Conservation (phyloP, 2,113 vertebrate genomes). For the Onychostruthus taczanowskii region DNA sequence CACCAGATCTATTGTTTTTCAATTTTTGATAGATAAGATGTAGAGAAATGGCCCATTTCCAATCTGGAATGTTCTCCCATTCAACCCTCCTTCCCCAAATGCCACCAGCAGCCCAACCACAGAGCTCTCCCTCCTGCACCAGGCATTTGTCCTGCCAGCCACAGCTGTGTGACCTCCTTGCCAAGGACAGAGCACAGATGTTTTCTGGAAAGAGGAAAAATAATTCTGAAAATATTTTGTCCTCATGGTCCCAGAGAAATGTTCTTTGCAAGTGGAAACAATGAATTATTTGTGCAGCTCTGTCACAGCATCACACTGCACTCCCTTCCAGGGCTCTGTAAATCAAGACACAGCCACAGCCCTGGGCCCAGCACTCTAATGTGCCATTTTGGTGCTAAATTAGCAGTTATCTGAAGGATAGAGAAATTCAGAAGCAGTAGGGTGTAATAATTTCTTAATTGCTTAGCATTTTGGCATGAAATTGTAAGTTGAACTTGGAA, state of each 20-base stretch:
- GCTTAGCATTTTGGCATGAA: constrained; percentile 11
- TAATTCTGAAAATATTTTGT: neutral
- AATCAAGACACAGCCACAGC: neutral
- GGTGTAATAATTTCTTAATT: constrained; percentile 23
- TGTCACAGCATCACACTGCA: neutral
- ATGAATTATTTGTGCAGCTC: neutral
- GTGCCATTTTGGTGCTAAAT: neutral
- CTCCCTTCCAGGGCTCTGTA: neutral
- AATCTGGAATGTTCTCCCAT: neutral
- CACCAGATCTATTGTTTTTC: rapidly evolving
- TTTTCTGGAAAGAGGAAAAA: neutral
- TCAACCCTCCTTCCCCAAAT: neutral
- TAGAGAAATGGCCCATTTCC: rapidly evolving
- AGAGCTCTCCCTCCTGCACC: neutral
- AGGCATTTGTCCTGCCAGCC: neutral
- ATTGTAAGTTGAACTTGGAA: neutral
- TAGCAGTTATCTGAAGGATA: neutral
- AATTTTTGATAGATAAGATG: neutral
- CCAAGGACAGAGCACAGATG: neutral
- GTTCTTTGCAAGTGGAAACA: neutral
- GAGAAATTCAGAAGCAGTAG: neutral
- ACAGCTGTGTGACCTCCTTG: too few species aligned
- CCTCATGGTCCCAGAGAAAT: rapidly evolving
- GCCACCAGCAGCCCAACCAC: neutral
- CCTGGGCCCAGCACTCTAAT: neutral